Evolutionary conservation across 2,113 vertebrate species (phyloP), one percentile per base, ranked within the genome.

Genomic region (Heteronetta atricapilla): DNA sequence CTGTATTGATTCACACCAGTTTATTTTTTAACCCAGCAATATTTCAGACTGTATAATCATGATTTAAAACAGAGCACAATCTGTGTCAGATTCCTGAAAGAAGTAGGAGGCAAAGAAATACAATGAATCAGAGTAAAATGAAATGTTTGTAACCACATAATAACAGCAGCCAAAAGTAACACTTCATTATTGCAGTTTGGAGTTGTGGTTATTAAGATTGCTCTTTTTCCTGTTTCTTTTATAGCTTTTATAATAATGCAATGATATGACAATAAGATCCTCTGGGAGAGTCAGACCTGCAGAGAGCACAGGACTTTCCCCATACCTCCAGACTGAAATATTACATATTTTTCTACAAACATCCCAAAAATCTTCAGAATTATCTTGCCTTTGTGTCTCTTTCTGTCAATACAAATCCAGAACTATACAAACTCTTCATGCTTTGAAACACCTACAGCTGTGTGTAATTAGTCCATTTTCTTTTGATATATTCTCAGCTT

Each of bases 101-200:
- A 76, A 79, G 88, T 82, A 92, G 62, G 36, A 82, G 46, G 52
- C 10, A 13, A 78, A 60, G 86, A 60, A 66, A 38, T 40, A 88
- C 64, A 75, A 46, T 81, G 91, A 95, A 91, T 55, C 84, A 95
- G n/a, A 95, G 34, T 64, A 88, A 94, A 86, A 28, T 82, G 68
- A 84, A 93, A 86, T 81, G 83, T 28, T 33, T 42, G 48, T 67
- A 88, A 95, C 88, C 82, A 84, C 69, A 64, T 23, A 88, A 50
- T n/a, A 42, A 50, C n/a, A 46, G 31, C 13, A 70, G 56, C 79
- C 96, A 96, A 89, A 97, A 93, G 94, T 96, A 97, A 93, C 88
- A 95, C 82, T 95, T 96, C 87, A 93, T 88, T 95, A 80, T 29
- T 93, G 52, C 40, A 66, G 40, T 91, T 93, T 94, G 60, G 80